Evolutionary conservation across 2,113 vertebrate species (phyloP).

Genomic region (Gasterosteus nipponicus): DNA sequence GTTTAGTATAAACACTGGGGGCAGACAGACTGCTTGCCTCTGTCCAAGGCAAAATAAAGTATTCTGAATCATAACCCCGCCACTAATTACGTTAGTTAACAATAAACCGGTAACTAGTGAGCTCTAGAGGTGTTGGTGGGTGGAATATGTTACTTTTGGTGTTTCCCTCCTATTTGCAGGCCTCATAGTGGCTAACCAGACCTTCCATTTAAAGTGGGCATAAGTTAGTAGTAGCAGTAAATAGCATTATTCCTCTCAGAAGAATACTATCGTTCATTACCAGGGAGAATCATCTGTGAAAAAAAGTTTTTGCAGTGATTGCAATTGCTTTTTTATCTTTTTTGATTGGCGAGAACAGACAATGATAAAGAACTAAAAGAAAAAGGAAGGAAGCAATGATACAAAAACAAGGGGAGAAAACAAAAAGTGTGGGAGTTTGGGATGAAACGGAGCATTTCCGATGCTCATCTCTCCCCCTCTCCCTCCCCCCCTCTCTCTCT

Average conservation of each 20-base stretch:
- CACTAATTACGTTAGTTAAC: not conserved
- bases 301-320: not conserved
- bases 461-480: not conserved
- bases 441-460: slow-evolving; percentile 13
- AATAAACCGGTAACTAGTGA: not conserved
- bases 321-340: too few species aligned
- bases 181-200: too few species aligned
- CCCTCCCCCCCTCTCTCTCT: not conserved
- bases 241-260: not conserved
- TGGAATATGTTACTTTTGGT: not conserved
- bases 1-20: not conserved
- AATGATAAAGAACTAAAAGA: not conserved
- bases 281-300: not conserved
- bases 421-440: not conserved
- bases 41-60: not conserved
- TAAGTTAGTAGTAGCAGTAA: not conserved
- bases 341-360: not conserved
- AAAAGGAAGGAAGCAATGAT: not conserved
- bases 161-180: not conserved
- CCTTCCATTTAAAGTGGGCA: not conserved
- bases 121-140: not conserved
- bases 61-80: not conserved
- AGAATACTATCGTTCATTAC: not conserved
- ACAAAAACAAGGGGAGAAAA: slow-evolving; percentile 1
- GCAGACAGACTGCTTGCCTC: not conserved